Percentiles rank a stretch among this genome's conserved stretches.
phyloP scores from a whole-genome alignment of 2,113 vertebrate species.

The Pavo muticus region DNA sequence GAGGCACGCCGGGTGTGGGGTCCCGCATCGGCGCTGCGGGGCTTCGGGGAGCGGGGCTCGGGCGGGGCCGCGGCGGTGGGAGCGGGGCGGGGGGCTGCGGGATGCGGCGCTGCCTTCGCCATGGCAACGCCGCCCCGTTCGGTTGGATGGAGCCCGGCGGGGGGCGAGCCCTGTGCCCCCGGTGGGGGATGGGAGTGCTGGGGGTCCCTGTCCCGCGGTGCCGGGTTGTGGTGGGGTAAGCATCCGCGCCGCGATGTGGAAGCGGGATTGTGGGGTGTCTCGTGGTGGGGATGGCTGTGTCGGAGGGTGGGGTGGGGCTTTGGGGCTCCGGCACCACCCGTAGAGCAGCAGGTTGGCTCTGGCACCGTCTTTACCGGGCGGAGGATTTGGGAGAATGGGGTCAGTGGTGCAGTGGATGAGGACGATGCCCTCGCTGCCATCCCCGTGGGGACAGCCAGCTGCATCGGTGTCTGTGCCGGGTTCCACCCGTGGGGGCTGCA shows the following conservation, averaged over 20 bases:
- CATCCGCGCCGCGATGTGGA: background rate
- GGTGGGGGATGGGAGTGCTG: background rate
- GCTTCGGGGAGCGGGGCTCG: background rate
- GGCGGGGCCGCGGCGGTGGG: background rate
- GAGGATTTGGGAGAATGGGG: accelerated
- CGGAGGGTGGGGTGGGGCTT: background rate
- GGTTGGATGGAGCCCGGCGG: too few species aligned
- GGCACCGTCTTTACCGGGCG: accelerated
- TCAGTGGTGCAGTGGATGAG: background rate
- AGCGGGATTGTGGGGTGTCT: background rate
- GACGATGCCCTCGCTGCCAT: background rate
- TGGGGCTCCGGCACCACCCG: background rate
- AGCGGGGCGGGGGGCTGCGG: background rate
- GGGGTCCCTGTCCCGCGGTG: background rate
- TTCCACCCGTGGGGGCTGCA: background rate
- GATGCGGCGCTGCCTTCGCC: conserved; percentile 56
- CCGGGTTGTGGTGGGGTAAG: background rate
- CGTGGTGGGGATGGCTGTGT: accelerated
- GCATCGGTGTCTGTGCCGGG: background rate
- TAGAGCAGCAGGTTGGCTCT: background rate
- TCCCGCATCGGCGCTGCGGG: background rate
- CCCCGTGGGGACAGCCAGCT: accelerated
- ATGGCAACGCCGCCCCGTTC: conserved; percentile 42
- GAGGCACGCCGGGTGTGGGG: background rate
- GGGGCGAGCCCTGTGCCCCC: background rate